Base-by-base conservation (phyloP, 1,140 invertebrate genomes). In the Agrypnia vestita region DNA sequence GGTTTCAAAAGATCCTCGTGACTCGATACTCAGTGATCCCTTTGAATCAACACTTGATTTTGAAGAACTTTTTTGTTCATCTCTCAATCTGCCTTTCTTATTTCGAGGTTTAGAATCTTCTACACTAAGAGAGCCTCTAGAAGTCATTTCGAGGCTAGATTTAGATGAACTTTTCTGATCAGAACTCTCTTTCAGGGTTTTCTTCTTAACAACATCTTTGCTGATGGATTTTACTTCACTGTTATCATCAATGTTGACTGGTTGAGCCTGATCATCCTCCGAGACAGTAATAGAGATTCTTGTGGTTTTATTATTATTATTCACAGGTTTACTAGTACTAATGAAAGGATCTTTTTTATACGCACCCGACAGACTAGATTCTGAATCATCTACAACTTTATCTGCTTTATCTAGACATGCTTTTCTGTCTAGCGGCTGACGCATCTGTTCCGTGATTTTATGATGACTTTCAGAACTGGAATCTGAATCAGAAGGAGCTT, bases 1-100 rank as follows among this genome's bases (percentile, higher is more conserved):
- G 19, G 91, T 94, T 88, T 94, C 93, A 82, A 93, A 90, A 0
- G 93, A 94, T 25, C 92, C 92, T 81, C 91, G 89, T 0, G 92
- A 93, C 85, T 94, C 93, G 4, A 93, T 91, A 84, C 91, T 92
- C 7, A 92, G 84, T 7, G 91, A 92, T 9, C 91, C 91, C 82
- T 89, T 91, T 7, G 91, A 92, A 81, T 92, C 91, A 78, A 92
- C 90, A 80, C 91, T 92, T 3, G 91, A 92, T 84, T 92, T 92
- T 13, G 91, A 92, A 12, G 89, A 90, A 80, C 89, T 90, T 78
- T 90, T 90, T 82, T 90, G 89, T 69, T 90, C 89, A 84, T 89
- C 89, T 64, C 88, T 56, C 15, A 84, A 84, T 43, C 88, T 84
- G 51, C 85, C 84, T 76, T 88, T 89, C 77, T 88, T 86, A 35